These are phyloP conservation scores for Isurus oxyrinchus DNA, from an alignment of 2,113 vertebrate species.

Conservation along the genomic window DNA sequence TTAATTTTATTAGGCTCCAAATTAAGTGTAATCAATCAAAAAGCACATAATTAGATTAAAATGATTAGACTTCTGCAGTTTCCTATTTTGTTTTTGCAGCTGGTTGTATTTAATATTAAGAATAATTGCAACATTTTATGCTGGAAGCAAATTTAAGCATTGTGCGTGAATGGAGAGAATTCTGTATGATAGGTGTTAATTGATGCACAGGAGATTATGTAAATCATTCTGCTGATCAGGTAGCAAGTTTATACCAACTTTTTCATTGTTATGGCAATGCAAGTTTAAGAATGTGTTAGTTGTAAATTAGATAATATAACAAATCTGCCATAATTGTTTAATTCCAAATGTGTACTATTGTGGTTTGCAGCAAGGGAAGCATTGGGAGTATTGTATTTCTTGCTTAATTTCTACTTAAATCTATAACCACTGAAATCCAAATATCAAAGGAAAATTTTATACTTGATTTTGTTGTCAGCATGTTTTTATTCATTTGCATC, in stretches of 20 bases:
- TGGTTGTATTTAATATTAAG: neutral
- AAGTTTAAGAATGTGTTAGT: neutral
- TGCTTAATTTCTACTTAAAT: slow-evolving; percentile 3
- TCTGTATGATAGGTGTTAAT: neutral
- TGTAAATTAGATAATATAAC: neutral
- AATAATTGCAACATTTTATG: neutral
- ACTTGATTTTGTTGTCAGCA: neutral
- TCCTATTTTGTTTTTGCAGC: neutral
- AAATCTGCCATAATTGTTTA: neutral
- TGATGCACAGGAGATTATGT: neutral
- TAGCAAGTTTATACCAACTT: neutral
- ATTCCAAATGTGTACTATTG: neutral
- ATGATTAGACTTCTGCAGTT: neutral
- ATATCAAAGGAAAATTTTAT: neutral
- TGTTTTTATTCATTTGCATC: slow-evolving; percentile 12
- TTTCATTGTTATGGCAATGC: slow-evolving; percentile 23
- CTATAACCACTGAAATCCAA: slow-evolving; percentile 29
- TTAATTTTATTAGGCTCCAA: neutral
- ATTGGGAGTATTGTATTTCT: neutral
- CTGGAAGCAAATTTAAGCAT: neutral
- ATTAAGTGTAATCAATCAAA: neutral
- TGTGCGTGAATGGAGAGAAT: neutral
- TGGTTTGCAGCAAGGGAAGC: neutral
- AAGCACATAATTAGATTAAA: neutral
- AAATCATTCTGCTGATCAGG: neutral